phyloP scores from a whole-genome alignment of 2,113 vertebrate species.

The Budorcas taxicolor region DNA sequence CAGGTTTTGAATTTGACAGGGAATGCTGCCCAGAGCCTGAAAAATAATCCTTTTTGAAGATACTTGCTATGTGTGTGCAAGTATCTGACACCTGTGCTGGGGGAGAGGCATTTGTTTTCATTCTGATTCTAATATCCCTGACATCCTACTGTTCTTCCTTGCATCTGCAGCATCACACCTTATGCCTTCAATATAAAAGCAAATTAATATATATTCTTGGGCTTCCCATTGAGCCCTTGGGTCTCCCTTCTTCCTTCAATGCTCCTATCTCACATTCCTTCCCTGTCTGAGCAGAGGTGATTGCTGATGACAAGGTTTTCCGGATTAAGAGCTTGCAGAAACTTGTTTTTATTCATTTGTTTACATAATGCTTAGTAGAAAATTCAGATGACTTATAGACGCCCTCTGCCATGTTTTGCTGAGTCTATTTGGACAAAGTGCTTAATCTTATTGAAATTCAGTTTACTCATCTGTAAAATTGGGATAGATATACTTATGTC shows the following conservation, averaged over 20 bases:
- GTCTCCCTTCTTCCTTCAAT: too few species aligned
- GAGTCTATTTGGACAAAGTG: background rate
- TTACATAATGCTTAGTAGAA: background rate
- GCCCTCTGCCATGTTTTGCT: background rate
- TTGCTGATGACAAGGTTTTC: background rate
- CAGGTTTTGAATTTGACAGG: background rate
- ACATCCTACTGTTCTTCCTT: background rate
- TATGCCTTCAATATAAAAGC: background rate
- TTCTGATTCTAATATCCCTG: background rate
- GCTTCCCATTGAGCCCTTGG: background rate
- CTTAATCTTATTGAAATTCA: background rate
- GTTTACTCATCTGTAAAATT: background rate
- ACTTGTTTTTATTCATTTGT: background rate
- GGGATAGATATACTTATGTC: background rate
- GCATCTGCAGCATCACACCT: background rate
- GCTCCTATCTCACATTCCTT: background rate
- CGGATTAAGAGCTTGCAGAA: background rate
- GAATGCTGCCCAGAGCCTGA: background rate
- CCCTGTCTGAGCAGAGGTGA: background rate
- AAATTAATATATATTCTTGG: background rate
- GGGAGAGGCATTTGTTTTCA: background rate
- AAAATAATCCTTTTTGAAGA: conserved; percentile 2
- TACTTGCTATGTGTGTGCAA: background rate
- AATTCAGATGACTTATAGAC: background rate
- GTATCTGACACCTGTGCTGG: background rate